These are phyloP conservation scores for Dromiciops gliroides DNA, from an alignment of 2,113 vertebrate species.

Conservation along the genomic window DNA sequence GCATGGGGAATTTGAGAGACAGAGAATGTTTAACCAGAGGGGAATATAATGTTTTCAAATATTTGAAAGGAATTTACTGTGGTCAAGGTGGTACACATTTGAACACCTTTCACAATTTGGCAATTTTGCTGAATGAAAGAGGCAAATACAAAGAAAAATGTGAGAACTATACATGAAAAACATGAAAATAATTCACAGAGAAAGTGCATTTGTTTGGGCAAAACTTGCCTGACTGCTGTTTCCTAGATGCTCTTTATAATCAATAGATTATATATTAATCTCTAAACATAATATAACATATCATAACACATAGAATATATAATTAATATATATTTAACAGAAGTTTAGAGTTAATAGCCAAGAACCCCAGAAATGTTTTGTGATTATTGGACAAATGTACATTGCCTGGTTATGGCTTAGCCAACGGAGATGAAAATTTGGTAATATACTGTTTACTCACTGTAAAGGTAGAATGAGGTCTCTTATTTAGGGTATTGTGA, in stretches of 20 bases:
- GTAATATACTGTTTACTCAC: background rate
- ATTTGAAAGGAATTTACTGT: background rate
- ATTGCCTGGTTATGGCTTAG: background rate
- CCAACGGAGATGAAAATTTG: background rate
- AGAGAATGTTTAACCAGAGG: background rate
- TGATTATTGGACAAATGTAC: background rate
- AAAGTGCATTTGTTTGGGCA: background rate
- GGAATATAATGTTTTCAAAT: background rate
- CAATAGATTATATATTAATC: no score
- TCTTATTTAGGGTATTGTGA: no score
- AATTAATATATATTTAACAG: background rate
- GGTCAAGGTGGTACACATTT: background rate
- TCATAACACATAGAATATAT: no score
- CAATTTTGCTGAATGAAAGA: background rate
- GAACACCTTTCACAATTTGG: background rate
- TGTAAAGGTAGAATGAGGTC: background rate
- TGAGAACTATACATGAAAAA: background rate
- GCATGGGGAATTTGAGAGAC: background rate
- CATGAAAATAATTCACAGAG: background rate
- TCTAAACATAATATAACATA: no score
- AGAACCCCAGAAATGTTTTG: background rate
- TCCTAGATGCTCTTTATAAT: background rate
- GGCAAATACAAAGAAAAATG: background rate
- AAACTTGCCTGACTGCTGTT: background rate
- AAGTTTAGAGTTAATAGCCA: background rate